Percentiles rank a stretch among this genome's conserved stretches.
These are phyloP conservation scores for Agraylea sexmaculata DNA, from an alignment of 1,140 invertebrate species.

Conservation along the genomic window DNA sequence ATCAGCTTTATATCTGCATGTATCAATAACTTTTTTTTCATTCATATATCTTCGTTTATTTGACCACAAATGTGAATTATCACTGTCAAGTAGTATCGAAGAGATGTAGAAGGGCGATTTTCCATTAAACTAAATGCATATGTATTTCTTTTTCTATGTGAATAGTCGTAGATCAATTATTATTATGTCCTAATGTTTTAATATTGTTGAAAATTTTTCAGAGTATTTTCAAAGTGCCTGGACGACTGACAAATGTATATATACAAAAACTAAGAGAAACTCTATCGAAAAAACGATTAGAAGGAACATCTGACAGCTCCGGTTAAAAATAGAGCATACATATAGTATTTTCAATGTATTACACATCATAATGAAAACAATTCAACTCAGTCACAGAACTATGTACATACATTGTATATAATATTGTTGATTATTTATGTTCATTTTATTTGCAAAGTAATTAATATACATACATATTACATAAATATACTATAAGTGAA, in stretches of 20 bases:
- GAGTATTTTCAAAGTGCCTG: slow-evolving; percentile 68
- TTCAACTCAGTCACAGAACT: slow-evolving; percentile 6
- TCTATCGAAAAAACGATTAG: slow-evolving; percentile 39
- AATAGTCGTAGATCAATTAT: slow-evolving; percentile 10
- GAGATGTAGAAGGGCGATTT: no score
- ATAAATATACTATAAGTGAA: no score
- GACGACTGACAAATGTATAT: slow-evolving; percentile 52
- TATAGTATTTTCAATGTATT: no score
- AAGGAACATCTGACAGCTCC: slow-evolving; percentile 23
- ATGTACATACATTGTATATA: slow-evolving; percentile 9
- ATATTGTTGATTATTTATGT: slow-evolving; percentile 9
- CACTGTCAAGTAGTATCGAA: no score
- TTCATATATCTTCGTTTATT: not conserved
- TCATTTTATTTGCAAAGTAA: slow-evolving; percentile 20
- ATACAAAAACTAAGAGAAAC: slow-evolving; percentile 51
- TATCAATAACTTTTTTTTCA: no score
- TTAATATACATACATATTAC: slow-evolving; percentile 18
- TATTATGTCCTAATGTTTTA: slow-evolving; percentile 14
- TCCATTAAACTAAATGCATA: slow-evolving; percentile 1
- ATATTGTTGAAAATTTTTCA: slow-evolving; percentile 34
- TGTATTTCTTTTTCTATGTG: slow-evolving; percentile 12
- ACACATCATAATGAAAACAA: no score
- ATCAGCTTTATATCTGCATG: no score
- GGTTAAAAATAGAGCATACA: slow-evolving; percentile 8
- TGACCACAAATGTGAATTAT: no score